Conservation (phyloP, 1,140 invertebrate species). For the Holotrichia oblita region DNA sequence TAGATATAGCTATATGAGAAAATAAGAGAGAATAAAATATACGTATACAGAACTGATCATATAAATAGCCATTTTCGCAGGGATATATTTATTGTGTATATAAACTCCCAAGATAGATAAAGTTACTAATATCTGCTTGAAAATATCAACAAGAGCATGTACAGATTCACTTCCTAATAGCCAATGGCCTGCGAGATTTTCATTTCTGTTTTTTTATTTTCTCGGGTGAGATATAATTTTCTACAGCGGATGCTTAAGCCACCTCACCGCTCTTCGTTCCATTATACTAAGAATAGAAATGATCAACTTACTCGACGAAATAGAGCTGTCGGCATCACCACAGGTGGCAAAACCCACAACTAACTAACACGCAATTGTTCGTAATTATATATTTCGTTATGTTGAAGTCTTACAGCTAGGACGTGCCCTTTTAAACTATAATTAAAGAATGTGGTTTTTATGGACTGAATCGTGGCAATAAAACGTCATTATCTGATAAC, state of each 20-base stretch:
- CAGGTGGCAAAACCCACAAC: conserved; percentile 35
- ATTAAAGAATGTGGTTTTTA: conserved; percentile 28
- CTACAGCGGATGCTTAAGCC: neutral
- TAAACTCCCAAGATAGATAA: too few species aligned
- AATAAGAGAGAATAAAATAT: too few species aligned
- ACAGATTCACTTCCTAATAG: too few species aligned
- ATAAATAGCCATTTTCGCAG: too few species aligned
- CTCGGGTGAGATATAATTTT: neutral
- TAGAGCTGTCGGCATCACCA: conserved; percentile 32
- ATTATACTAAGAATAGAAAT: conserved; percentile 22
- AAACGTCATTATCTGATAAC: conserved; percentile 21
- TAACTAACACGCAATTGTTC: conserved; percentile 33
- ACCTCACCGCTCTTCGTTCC: neutral
- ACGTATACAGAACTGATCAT: too few species aligned
- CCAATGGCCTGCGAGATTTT: too few species aligned
- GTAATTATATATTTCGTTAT: conserved; percentile 20
- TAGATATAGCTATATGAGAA: too few species aligned
- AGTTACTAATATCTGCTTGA: too few species aligned
- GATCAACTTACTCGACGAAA: conserved; percentile 33
- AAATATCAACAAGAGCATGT: too few species aligned
- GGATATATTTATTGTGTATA: too few species aligned
- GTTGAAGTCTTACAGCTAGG: neutral
- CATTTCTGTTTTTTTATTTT: neutral
- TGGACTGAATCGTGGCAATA: conserved; percentile 9
- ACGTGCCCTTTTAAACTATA: conserved; percentile 19